Evolutionary conservation across 2,888 invertebrate genomes (phyloP).

Genomic region (Argyresthia goedartella): DNA sequence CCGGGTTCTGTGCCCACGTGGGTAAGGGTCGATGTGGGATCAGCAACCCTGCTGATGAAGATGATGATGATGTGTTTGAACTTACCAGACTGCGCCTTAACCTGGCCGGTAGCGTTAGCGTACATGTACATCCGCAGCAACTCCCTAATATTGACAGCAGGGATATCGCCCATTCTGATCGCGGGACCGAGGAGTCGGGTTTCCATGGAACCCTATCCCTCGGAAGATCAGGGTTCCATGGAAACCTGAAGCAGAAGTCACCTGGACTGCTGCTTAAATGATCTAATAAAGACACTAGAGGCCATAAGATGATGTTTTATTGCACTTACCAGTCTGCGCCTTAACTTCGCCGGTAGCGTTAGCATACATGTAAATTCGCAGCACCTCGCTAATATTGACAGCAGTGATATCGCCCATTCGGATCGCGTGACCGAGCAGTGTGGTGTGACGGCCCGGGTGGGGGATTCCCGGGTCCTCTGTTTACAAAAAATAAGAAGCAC

Average conservation of each 20-base stretch:
- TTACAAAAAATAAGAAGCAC: background rate
- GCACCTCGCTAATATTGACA: conserved; percentile 90
- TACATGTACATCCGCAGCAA: conserved; percentile 92
- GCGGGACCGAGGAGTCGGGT: conserved; percentile 93
- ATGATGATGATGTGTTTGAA: too few species aligned
- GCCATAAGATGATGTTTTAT: background rate
- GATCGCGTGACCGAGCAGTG: conserved; percentile 90
- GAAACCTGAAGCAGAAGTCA: too few species aligned
- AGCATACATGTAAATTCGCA: conserved; percentile 92
- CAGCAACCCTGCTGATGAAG: too few species aligned
- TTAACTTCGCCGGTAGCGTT: conserved; percentile 90
- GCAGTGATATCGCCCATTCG: conserved; percentile 94
- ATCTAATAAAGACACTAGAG: too few species aligned
- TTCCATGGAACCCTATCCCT: too few species aligned
- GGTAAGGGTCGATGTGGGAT: too few species aligned
- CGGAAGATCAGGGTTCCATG: too few species aligned
- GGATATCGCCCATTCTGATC: conserved; percentile 91
- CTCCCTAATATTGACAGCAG: conserved; percentile 92
- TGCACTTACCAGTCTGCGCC: conserved; percentile 75
- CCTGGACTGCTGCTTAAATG: too few species aligned
- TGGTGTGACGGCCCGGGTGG: conserved; percentile 90
- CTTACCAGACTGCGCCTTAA: conserved; percentile 80
- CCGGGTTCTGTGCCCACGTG: too few species aligned
- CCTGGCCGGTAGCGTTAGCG: conserved; percentile 89
- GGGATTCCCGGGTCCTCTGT: conserved; percentile 92